Evolutionary conservation across 1,140 invertebrate species (phyloP).

Genomic region (Camponotus floridanus): DNA sequence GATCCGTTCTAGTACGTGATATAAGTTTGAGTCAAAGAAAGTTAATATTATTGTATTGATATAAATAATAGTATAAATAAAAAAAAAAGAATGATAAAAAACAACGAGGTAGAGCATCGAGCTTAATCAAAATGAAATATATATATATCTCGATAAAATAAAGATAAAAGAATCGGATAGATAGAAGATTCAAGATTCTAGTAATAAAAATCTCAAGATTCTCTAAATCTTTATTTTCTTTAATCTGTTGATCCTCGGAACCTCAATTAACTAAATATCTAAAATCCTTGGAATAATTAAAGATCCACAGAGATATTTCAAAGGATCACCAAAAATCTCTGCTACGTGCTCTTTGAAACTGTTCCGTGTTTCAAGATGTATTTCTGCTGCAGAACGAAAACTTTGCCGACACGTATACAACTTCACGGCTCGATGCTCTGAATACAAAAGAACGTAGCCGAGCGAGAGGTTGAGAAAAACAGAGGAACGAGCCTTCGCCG

Average conservation of each 20-base stretch:
- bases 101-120: background rate
- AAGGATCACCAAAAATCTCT: constrained; percentile 6
- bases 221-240: background rate
- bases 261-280: no score
- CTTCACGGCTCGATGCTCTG: constrained; percentile 55
- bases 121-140: background rate
- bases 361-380: constrained; percentile 8
- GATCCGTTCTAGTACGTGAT: constrained; percentile 27
- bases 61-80: background rate
- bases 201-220: background rate
- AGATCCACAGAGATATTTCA: background rate
- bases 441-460: constrained; percentile 52
- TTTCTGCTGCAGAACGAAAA: constrained; percentile 33
- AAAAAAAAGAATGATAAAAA: background rate
- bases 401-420: constrained; percentile 46
- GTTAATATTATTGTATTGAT: background rate
- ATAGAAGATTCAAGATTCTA: background rate
- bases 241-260: background rate
- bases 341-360: background rate
- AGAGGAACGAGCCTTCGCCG: constrained; percentile 63
- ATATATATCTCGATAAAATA: background rate
- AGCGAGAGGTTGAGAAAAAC: constrained; percentile 4
- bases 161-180: background rate
- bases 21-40: constrained; percentile 6
- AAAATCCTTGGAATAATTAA: constrained; percentile 22